Conservation (phyloP, 2,888 invertebrate genomes). For the Automeris io region DNA sequence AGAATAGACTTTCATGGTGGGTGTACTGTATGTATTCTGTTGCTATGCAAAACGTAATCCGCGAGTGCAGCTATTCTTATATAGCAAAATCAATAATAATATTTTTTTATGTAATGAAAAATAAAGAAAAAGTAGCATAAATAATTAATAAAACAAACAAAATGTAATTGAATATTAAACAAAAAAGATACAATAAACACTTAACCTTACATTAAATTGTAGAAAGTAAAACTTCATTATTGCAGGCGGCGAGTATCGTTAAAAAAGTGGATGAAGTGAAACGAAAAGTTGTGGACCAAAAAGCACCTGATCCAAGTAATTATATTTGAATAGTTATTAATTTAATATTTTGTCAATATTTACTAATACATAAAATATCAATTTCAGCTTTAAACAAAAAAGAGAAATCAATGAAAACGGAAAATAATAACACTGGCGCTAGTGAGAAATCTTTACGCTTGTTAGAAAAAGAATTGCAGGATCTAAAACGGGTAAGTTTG, state of each 20-base stretch:
- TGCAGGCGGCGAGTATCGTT: constrained; percentile 37
- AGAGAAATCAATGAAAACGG: constrained; percentile 34
- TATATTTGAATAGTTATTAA: neutral
- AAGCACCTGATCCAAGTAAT: constrained; percentile 19
- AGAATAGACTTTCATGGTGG: too few relatives aligned
- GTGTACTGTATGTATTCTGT: too few relatives aligned
- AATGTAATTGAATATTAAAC: too few relatives aligned
- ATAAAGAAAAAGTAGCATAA: too few relatives aligned
- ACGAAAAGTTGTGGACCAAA: constrained; percentile 29
- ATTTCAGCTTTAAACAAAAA: constrained; percentile 33
- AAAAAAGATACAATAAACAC: too few relatives aligned
- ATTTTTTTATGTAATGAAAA: too few relatives aligned
- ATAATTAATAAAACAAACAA: too few relatives aligned
- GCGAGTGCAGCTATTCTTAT: too few relatives aligned
- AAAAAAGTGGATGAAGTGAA: constrained; percentile 52
- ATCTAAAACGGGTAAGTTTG: constrained; percentile 69
- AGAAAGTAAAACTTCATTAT: constrained; percentile 4
- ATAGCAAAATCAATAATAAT: too few relatives aligned
- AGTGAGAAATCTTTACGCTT: constrained; percentile 68
- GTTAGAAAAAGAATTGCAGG: constrained; percentile 77
- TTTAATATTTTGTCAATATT: neutral
- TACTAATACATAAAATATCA: neutral
- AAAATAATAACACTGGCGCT: constrained; percentile 35
- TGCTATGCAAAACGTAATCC: too few relatives aligned
- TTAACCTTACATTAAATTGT: neutral